These are phyloP conservation scores for Petrolisthes cinctipes DNA, from an alignment of 2,888 invertebrate species.

Conservation along the genomic window DNA sequence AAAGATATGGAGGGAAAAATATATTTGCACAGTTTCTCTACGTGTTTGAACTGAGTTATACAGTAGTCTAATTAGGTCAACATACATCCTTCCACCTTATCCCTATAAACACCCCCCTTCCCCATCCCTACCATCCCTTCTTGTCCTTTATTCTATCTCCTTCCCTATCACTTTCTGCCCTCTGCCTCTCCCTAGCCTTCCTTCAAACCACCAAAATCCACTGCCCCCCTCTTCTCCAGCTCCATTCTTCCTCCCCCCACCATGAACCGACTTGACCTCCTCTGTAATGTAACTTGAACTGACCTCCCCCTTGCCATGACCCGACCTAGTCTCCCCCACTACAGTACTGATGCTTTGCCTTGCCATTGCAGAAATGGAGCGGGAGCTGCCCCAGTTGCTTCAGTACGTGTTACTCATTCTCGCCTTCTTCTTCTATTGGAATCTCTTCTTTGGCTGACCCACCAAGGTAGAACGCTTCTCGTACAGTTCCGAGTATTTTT, in stretches of 20 bases:
- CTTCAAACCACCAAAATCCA: neutral
- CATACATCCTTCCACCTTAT: no score
- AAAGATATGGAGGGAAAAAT: no score
- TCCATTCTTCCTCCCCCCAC: slow-evolving; percentile 5
- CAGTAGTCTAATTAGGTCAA: no score
- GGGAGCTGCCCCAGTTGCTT: slow-evolving; percentile 61
- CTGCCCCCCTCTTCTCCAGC: no score
- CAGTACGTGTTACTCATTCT: slow-evolving; percentile 59
- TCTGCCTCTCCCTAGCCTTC: neutral
- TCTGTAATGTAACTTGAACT: neutral
- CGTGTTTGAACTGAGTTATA: no score
- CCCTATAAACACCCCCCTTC: no score
- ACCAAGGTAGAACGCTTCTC: slow-evolving; percentile 6
- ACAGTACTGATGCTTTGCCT: slow-evolving; percentile 51
- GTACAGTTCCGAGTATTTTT: slow-evolving; percentile 15
- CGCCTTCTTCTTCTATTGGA: slow-evolving; percentile 64
- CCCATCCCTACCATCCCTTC: no score
- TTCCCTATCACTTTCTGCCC: no score
- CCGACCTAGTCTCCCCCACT: neutral
- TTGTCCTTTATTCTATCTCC: no score
- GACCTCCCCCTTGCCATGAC: neutral
- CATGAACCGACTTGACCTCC: neutral
- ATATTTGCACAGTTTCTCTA: no score
- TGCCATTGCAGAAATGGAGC: slow-evolving; percentile 61
- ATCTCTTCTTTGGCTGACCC: slow-evolving; percentile 64